Evolutionary conservation across 2,888 invertebrate species (phyloP), one percentile per base, ranked within the genome.

Genomic region (Pristionchus entomophagus): DNA sequence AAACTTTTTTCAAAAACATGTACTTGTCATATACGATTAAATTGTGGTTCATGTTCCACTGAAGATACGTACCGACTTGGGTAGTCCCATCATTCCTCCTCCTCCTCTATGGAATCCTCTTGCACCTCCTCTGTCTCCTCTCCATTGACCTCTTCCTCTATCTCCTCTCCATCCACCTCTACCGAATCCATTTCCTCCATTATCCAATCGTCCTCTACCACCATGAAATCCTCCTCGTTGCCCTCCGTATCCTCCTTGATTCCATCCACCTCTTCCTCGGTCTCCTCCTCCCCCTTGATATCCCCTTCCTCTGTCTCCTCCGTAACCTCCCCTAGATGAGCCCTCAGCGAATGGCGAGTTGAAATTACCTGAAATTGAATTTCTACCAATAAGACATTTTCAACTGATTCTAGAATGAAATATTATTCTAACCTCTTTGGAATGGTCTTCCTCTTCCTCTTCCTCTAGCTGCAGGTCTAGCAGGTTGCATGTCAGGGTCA

Each of bases 401-500:
- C n/a, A n/a, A n/a, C n/a, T n/a, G n/a, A n/a, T n/a, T n/a, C n/a
- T n/a, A n/a, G n/a, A n/a, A n/a, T n/a, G n/a, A n/a, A n/a, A 41
- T 8, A 2, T 22, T 69, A 8, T 69, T 35, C 5, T 56, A 17
- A 59, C 86, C 82, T 59, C 62, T 59, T 35, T 59, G 78, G 17
- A n/a, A 65, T 29, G 59, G 41, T n/a, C 86, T 45, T 29, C 85
- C 85, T 41, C 85, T 38, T 41, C 85, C 78, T 38, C 85, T 29
- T 49, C 78, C 56, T 41, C 77, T 35, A 26, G 86, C 65, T 32
- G n/a, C n/a, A n/a, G 86, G 86, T n/a, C 86, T n/a, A n/a, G n/a
- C 82, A 0, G 86, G 81, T 14, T 77, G 62, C 85, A 85, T 85
- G 32, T 85, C 85, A n/a, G 85, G 65, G 29, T 85, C 65, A 69